phyloP scores from a whole-genome alignment of 2,113 vertebrate species.

The Dolichallabes microphthalmus region DNA sequence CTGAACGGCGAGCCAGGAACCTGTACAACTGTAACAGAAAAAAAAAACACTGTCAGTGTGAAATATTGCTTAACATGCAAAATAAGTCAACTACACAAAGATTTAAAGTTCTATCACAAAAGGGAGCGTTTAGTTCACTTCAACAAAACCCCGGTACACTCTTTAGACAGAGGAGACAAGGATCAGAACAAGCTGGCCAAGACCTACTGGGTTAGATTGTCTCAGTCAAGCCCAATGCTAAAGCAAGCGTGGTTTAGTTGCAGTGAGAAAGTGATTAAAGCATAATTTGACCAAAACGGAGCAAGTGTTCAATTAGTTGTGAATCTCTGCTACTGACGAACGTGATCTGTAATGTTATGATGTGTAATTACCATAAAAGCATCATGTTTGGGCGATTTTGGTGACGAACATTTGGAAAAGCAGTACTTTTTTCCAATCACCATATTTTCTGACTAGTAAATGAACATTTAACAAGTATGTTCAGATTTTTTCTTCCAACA shows the following conservation, averaged over 20 bases:
- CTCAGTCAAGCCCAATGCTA: background rate
- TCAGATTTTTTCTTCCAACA: no score
- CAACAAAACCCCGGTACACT: background rate
- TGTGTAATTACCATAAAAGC: background rate
- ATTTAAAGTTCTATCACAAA: background rate
- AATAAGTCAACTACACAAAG: background rate
- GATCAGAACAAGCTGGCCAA: background rate
- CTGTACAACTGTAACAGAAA: constrained; percentile 78
- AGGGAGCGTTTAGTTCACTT: background rate
- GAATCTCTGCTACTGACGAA: background rate
- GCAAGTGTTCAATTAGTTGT: background rate
- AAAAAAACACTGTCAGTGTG: background rate
- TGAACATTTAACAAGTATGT: background rate
- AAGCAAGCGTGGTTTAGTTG: background rate
- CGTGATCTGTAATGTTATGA: background rate
- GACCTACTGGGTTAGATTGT: background rate
- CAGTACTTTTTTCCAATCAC: background rate
- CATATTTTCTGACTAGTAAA: background rate
- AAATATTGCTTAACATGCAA: background rate
- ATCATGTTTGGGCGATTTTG: background rate
- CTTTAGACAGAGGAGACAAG: background rate
- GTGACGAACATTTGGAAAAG: background rate
- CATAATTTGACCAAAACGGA: background rate
- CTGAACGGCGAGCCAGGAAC: constrained; percentile 84
- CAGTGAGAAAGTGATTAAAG: background rate